phyloP scores from a whole-genome alignment of 2,888 invertebrate genomes.

The Dynastes tityus region DNA sequence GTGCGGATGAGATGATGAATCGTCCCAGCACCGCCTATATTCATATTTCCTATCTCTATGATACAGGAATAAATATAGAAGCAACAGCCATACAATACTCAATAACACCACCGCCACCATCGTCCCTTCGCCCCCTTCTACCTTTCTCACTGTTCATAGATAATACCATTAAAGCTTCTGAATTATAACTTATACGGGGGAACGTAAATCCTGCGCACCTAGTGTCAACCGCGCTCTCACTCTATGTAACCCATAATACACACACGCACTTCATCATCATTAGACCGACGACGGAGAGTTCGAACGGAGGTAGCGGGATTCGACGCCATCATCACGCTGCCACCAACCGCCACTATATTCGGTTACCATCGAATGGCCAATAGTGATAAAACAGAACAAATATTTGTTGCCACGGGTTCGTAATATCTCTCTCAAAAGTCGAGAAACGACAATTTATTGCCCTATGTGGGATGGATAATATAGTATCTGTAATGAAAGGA shows the following conservation, averaged over 20 bases:
- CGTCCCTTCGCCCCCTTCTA: neutral
- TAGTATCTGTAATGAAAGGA: conserved; percentile 24
- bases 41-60: conserved; percentile 11
- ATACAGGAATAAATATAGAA: conserved; percentile 11
- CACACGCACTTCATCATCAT: conserved; percentile 57
- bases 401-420: conserved; percentile 42
- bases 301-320: conserved; percentile 26
- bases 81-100: neutral
- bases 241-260: conserved; percentile 39
- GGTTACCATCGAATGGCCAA: conserved; percentile 45
- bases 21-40: conserved; percentile 29
- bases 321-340: conserved; percentile 23
- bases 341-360: conserved; percentile 1
- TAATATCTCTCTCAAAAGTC: conserved; percentile 32
- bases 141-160: conserved; percentile 45
- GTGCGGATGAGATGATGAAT: conserved; percentile 40
- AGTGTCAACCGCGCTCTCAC: conserved; percentile 34
- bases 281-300: conserved; percentile 43
- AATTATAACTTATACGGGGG: conserved; percentile 54
- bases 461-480: conserved; percentile 5
- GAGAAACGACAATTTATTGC: conserved; percentile 24
- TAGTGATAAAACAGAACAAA: conserved; percentile 50
- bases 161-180: conserved; percentile 56
- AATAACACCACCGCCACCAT: neutral
- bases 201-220: conserved; percentile 49